Conservation (phyloP, 2,888 invertebrate genomes). For the Ophraella communa region DNA sequence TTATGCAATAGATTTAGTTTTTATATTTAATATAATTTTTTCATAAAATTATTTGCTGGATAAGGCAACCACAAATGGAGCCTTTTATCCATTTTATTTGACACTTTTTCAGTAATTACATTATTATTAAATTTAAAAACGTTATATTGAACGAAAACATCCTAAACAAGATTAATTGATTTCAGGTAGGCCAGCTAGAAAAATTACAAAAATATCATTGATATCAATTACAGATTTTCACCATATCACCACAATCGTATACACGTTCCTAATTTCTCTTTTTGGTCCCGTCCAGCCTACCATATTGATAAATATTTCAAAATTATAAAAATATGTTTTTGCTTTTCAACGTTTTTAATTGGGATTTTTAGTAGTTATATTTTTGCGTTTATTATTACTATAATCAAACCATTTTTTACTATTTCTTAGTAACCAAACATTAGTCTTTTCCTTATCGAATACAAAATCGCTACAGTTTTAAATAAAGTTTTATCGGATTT, state of each 20-base stretch:
- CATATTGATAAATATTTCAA: slow-evolving; percentile 27
- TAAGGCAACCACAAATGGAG: too few species aligned
- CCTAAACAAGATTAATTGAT: slow-evolving; percentile 35
- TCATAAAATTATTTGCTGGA: too few species aligned
- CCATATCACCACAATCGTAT: slow-evolving; percentile 43
- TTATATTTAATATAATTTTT: too few species aligned
- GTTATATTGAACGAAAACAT: neutral
- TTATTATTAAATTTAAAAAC: neutral
- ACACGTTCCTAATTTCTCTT: slow-evolving; percentile 40
- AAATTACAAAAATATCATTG: slow-evolving; percentile 36
- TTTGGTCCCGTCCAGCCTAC: slow-evolving; percentile 41
- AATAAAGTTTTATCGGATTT: neutral
- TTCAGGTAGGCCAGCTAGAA: slow-evolving; percentile 37
- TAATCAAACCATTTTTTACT: neutral
- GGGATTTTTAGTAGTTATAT: neutral
- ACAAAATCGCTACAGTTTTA: slow-evolving; percentile 44
- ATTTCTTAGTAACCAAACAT: slow-evolving; percentile 48
- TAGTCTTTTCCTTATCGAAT: slow-evolving; percentile 40
- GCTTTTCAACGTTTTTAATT: neutral
- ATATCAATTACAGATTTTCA: slow-evolving; percentile 40
- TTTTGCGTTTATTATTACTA: neutral
- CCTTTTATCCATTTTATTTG: too few species aligned
- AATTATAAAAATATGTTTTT: slow-evolving; percentile 26
- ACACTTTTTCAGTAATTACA: neutral
- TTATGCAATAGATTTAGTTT: too few species aligned